These are phyloP conservation scores for Probosciger aterrimus DNA, from an alignment of 2,113 vertebrate species.

Conservation along the genomic window DNA sequence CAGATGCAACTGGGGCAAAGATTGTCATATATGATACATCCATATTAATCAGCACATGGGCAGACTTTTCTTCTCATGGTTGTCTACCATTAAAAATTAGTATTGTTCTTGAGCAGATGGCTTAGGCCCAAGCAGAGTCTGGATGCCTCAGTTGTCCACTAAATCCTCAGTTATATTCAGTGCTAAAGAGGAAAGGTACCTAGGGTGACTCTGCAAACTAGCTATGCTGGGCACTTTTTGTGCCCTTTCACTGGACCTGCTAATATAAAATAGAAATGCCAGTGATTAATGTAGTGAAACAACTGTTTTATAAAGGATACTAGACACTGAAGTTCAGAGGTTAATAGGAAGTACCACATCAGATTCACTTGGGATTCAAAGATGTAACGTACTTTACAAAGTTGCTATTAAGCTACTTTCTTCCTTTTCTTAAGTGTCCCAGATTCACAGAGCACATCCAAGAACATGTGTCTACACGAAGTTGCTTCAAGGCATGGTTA, in stretches of 20 bases:
- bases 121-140: not conserved
- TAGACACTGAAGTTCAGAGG: not conserved
- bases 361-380: not conserved
- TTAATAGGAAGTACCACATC: not conserved
- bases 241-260: not conserved
- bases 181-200: not conserved
- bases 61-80: not conserved
- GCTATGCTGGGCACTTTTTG: not conserved
- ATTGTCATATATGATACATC: not conserved
- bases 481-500: not conserved
- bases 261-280: not conserved
- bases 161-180: not conserved
- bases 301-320: not conserved
- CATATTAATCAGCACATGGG: conserved; percentile 27
- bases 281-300: not conserved
- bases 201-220: not conserved
- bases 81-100: not conserved
- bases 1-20: conserved; percentile 23
- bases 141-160: not conserved
- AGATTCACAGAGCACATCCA: not conserved
- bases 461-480: not conserved
- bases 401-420: not conserved
- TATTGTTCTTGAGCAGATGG: not conserved
- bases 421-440: not conserved
- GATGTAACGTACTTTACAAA: not conserved